Evolutionary conservation across 2,888 invertebrate genomes (phyloP).

Genomic region (Aphodius sticticus): DNA sequence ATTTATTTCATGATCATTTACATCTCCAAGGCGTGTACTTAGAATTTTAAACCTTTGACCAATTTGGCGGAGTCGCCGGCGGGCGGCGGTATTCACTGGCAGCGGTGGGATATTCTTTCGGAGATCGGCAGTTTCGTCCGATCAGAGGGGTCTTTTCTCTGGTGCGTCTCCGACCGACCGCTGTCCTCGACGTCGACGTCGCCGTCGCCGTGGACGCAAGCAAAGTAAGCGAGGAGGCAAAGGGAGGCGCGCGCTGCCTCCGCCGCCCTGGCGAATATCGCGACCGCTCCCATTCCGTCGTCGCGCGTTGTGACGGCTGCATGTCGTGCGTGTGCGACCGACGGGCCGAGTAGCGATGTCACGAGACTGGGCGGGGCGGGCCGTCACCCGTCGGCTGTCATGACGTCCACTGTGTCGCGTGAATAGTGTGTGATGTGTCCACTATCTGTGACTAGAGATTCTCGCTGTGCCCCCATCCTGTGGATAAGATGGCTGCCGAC

Average conservation of each 20-base stretch:
- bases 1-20: too few relatives aligned
- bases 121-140: too few relatives aligned
- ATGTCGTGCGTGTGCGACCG: conserved; percentile 58
- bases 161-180: too few relatives aligned
- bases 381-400: conserved; percentile 56
- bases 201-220: too few relatives aligned
- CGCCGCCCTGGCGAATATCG: conserved; percentile 59
- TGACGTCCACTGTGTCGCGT: conserved; percentile 52
- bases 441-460: conserved; percentile 50
- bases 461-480: conserved; percentile 43
- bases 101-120: too few relatives aligned
- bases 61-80: too few relatives aligned
- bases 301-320: conserved; percentile 61
- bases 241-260: conserved; percentile 54
- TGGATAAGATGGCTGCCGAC: conserved; percentile 58
- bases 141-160: too few relatives aligned
- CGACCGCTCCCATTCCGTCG: conserved; percentile 68
- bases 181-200: too few relatives aligned
- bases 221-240: too few relatives aligned
- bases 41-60: too few relatives aligned
- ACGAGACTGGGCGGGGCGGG: conserved; percentile 61
- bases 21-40: too few relatives aligned
- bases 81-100: too few relatives aligned
- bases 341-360: conserved; percentile 57
- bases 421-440: conserved; percentile 53